These are phyloP conservation scores for Metalampra italica DNA, from an alignment of 2,888 invertebrate genomes.

Conservation along the genomic window DNA sequence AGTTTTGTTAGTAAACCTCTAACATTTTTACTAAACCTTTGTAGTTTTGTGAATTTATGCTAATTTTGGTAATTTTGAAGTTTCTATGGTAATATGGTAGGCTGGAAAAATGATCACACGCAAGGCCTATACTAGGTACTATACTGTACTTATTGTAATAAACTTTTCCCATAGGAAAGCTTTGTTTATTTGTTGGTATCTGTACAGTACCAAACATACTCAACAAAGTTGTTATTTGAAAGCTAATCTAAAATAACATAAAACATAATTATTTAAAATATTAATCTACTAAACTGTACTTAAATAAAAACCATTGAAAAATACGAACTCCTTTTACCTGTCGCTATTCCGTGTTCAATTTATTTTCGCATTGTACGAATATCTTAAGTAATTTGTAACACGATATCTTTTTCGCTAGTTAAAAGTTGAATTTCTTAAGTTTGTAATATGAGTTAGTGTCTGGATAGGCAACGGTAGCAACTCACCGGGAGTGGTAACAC, in stretches of 20 bases:
- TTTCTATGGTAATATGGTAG: too few species aligned
- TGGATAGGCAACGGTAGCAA: conserved; percentile 34
- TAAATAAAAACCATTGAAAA: not conserved
- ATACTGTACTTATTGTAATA: too few species aligned
- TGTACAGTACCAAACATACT: too few species aligned
- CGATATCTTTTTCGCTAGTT: conserved; percentile 45
- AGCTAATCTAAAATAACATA: too few species aligned
- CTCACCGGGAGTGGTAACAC: conserved; percentile 19
- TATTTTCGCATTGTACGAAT: not conserved
- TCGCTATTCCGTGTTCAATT: not conserved
- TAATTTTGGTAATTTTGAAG: too few species aligned
- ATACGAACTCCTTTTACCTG: not conserved
- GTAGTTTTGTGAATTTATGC: too few species aligned
- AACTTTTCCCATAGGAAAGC: too few species aligned
- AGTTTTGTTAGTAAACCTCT: conserved; percentile 28
- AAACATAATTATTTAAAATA: too few species aligned
- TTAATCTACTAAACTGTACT: not conserved
- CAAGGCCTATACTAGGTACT: too few species aligned
- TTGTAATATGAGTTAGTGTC: conserved; percentile 63
- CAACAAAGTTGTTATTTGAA: too few species aligned
- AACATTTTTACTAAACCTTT: not conserved
- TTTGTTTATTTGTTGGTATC: too few species aligned
- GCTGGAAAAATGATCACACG: too few species aligned
- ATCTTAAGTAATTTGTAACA: conserved; percentile 35
- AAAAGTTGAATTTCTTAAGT: conserved; percentile 52